Evolutionary conservation across 2,888 invertebrate genomes (phyloP), one percentile per base, ranked within the genome.

Genomic region (Rhorus exstirpatorius): DNA sequence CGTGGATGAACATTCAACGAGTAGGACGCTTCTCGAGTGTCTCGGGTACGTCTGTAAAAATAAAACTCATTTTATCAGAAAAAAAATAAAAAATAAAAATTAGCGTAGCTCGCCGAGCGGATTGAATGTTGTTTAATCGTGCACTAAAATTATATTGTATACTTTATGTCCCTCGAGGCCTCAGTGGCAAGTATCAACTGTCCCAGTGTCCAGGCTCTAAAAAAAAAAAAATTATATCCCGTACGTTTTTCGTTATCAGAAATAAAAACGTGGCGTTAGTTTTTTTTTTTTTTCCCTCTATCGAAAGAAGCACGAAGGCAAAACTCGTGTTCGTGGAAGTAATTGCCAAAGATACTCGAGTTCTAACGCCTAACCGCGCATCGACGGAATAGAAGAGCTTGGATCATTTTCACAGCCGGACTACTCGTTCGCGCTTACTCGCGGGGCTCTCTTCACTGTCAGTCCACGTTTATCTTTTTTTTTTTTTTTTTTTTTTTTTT

Each of bases 331-430:
- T 65, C 65, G 68, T 63, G 58, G 70, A 67, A 51, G 63, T 82
- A 79, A 79, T 82, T 82, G 58, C 74, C 44, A 24, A 70, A 70
- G 74, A 63, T 38, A 58, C 41, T 67, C 71, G 21, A 68, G 65
- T 49, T 65, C 79, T 58, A 65, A 41, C 49, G 55, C n/a, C 35
- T 19, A 38, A 35, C 19, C 19, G 35, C 70, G 46, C 41, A 71
- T 58, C 53, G 89, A 88, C 86, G n/a, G 87, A 87, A 88, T 85
- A 86, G 76, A 76, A 55, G 31, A 67, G 31, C 84, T 87, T 85
- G 88, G 85, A 90, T 88, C 89, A 90, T 89, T 89, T 89, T 85
- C 87, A 88, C 90, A 90, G 90, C 90, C 89, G 90, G 87, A 88
- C 86, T 86, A 74, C 80, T 79, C 77, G 77, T 74, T 72, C 75